A percentile compares a stretch with the other conserved stretches of the same genome.
phyloP scores from a whole-genome alignment of 1,140 invertebrate species.

The Venustaconcha ellipsiformis region DNA sequence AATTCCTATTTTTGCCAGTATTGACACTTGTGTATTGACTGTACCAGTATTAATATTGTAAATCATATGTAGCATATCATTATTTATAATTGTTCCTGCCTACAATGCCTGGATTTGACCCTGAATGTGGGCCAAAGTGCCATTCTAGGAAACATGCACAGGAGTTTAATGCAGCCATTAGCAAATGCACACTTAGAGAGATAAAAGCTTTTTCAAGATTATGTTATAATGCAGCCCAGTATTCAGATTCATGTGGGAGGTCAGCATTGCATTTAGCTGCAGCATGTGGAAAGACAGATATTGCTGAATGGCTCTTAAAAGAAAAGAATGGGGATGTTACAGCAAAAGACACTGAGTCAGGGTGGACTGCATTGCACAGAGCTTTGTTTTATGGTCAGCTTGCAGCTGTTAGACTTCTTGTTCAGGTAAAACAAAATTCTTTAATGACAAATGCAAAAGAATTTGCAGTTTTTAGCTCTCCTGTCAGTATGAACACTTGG shows the following conservation, averaged over 20 bases:
- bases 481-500: not conserved
- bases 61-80: too few relatives aligned
- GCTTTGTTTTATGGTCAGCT: constrained; percentile 84
- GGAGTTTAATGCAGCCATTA: constrained; percentile 74
- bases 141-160: constrained; percentile 75
- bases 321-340: constrained; percentile 75
- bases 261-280: constrained; percentile 79
- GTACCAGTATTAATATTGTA: too few relatives aligned
- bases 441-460: not conserved
- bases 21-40: too few relatives aligned
- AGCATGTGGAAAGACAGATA: constrained; percentile 74
- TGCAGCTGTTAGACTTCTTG: constrained; percentile 74
- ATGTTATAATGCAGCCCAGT: constrained; percentile 74
- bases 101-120: too few relatives aligned
- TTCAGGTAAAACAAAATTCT: constrained; percentile 70
- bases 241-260: constrained; percentile 72
- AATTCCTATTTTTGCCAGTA: too few relatives aligned
- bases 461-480: not conserved
- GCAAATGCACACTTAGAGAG: constrained; percentile 69
- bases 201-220: constrained; percentile 61
- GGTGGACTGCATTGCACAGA: constrained; percentile 81
- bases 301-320: constrained; percentile 78
- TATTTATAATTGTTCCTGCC: too few relatives aligned
- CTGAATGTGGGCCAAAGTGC: constrained; percentile 70
- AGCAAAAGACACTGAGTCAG: constrained; percentile 78